phyloP scores from a whole-genome alignment of 2,113 vertebrate genomes.

The Alethe diademata region DNA sequence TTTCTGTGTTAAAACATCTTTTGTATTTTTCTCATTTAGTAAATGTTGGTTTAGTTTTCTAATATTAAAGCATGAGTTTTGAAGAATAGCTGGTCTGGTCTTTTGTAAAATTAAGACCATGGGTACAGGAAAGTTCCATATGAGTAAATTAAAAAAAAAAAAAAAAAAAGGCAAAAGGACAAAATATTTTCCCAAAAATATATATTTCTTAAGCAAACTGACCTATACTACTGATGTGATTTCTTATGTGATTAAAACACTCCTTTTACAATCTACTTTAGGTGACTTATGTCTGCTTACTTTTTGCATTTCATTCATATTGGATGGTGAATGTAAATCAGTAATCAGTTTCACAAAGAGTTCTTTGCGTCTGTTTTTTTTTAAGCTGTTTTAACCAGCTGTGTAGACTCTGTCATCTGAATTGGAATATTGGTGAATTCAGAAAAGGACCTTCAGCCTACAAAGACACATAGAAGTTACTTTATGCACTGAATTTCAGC shows the following conservation, averaged over 20 bases:
- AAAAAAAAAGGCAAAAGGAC: neutral
- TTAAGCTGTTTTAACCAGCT: neutral
- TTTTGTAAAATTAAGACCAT: neutral
- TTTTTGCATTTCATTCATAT: neutral
- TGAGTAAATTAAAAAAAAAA: neutral
- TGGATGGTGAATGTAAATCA: neutral
- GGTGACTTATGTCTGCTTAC: neutral
- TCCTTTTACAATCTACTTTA: neutral
- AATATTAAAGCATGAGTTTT: neutral
- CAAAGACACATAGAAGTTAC: neutral
- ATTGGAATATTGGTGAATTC: neutral
- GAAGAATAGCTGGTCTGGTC: neutral
- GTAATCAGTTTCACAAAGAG: neutral
- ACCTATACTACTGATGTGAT: neutral
- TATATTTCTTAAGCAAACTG: neutral
- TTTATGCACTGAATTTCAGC: neutral
- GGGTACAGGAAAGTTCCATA: neutral
- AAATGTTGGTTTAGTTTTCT: neutral
- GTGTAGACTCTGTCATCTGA: neutral
- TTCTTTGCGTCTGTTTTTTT: neutral
- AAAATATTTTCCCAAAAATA: neutral
- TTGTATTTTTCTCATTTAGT: neutral
- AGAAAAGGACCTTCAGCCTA: neutral
- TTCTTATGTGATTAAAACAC: neutral
- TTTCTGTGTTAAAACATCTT: neutral